These are phyloP conservation scores for Hyles euphorbiae DNA, from an alignment of 1,140 invertebrate genomes.

Conservation along the genomic window DNA sequence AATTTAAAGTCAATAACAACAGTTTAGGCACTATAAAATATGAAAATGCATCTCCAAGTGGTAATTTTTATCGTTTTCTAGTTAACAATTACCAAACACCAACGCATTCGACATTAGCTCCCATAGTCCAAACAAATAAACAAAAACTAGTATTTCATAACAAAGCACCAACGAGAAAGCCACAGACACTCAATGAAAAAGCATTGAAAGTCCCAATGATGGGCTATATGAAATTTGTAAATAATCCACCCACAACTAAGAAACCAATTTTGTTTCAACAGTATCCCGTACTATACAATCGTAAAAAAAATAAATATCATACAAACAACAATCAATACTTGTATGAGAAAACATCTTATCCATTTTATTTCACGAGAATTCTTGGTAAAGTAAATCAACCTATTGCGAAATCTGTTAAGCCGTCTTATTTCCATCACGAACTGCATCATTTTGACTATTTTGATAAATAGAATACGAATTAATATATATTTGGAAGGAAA, in stretches of 20 bases:
- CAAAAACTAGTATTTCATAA: neutral
- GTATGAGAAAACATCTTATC: constrained; percentile 9
- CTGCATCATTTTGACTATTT: constrained; percentile 45
- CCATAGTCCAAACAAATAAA: constrained; percentile 4
- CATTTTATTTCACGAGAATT: constrained; percentile 7
- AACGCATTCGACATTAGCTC: too few relatives aligned
- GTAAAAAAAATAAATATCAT: constrained; percentile 13
- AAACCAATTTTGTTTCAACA: constrained; percentile 1
- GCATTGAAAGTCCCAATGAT: constrained; percentile 3
- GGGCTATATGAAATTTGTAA: neutral
- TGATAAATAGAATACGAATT: constrained; percentile 11
- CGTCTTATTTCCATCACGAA: constrained; percentile 46
- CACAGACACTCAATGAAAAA: neutral
- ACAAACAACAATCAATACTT: constrained; percentile 16
- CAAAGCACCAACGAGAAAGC: constrained; percentile 1
- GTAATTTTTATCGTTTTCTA: too few relatives aligned
- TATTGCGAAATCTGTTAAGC: constrained; percentile 8
- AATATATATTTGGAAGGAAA: too few relatives aligned
- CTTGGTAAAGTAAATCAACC: constrained; percentile 9
- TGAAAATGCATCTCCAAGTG: too few relatives aligned
- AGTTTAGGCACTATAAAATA: too few relatives aligned
- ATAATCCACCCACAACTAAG: constrained; percentile 2
- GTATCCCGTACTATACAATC: constrained; percentile 8
- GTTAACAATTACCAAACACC: too few relatives aligned
- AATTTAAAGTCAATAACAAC: too few relatives aligned